Percentiles rank a stretch among this genome's conserved stretches.
phyloP scores from a whole-genome alignment of 2,113 vertebrate genomes.

The Hemichromis elongatus region DNA sequence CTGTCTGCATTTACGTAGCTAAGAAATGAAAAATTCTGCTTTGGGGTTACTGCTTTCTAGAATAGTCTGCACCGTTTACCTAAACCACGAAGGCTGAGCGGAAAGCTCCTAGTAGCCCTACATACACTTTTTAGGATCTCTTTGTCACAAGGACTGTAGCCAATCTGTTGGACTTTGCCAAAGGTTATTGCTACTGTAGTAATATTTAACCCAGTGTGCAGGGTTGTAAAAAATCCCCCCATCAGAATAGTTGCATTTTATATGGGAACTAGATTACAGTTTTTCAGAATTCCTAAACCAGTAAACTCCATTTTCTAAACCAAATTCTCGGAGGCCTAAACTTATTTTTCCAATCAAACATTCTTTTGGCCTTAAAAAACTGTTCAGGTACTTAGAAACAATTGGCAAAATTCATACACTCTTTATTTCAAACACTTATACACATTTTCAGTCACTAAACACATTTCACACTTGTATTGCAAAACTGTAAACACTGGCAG shows the following conservation, averaged over 20 bases:
- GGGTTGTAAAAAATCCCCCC: background rate
- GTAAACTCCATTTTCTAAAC: background rate
- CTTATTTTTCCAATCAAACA: background rate
- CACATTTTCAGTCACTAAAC: no score
- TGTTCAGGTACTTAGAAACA: background rate
- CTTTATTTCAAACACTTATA: no score
- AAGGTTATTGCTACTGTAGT: background rate
- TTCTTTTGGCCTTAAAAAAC: rapidly evolving
- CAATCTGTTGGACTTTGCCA: background rate
- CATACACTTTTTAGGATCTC: background rate
- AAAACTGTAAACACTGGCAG: background rate
- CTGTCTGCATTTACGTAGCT: background rate
- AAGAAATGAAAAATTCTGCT: background rate
- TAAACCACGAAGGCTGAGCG: background rate
- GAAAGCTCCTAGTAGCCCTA: background rate
- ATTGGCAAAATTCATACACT: background rate
- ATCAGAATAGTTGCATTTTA: background rate
- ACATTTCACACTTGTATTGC: background rate
- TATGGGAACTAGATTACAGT: background rate
- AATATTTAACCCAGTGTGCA: background rate
- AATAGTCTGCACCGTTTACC: background rate
- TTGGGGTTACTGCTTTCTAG: background rate
- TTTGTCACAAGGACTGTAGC: background rate
- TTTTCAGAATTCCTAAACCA: background rate
- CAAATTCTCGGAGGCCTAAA: background rate